Conservation (phyloP, 2,888 invertebrate genomes). For the Incurvaria masculella region DNA sequence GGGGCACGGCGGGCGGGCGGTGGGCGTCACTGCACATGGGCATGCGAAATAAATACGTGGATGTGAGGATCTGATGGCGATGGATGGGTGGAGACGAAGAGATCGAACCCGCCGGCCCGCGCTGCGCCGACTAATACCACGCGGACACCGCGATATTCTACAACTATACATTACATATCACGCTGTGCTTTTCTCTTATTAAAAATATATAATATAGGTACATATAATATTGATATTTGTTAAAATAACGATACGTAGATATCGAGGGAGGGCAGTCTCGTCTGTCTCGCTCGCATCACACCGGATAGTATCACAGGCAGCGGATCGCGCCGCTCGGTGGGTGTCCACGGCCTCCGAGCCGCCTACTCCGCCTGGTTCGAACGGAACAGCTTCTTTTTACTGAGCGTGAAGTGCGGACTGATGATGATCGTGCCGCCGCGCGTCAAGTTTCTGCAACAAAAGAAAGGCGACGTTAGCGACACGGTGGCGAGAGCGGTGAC, state of each 20-base stretch:
- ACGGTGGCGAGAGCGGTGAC: background rate
- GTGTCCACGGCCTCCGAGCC: background rate
- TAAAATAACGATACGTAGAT: slow-evolving; percentile 54
- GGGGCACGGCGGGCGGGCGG: slow-evolving; percentile 33
- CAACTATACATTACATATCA: slow-evolving; percentile 49
- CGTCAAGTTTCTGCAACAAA: slow-evolving; percentile 70
- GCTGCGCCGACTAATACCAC: slow-evolving; percentile 24
- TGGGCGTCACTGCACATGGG: slow-evolving; percentile 20
- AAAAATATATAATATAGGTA: slow-evolving; percentile 55
- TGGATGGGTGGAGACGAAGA: slow-evolving; percentile 30
- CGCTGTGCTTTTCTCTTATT: slow-evolving; percentile 57
- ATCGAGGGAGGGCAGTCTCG: slow-evolving; percentile 52
- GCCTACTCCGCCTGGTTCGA: slow-evolving; percentile 61
- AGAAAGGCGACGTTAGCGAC: slow-evolving; percentile 7
- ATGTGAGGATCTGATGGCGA: background rate
- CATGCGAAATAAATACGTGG: background rate
- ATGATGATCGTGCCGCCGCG: slow-evolving; percentile 85
- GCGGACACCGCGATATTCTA: slow-evolving; percentile 36
- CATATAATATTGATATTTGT: slow-evolving; percentile 55
- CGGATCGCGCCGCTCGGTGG: background rate
- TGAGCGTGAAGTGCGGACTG: slow-evolving; percentile 83
- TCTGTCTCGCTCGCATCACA: slow-evolving; percentile 42
- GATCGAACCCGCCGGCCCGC: slow-evolving; percentile 22
- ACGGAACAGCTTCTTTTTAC: slow-evolving; percentile 89
- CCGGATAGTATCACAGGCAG: slow-evolving; percentile 24